Evolutionary conservation across 2,797 vertebrate genomes (phyloP), one percentile per base, ranked within the genome.

Genomic region (Pterois miles): DNA sequence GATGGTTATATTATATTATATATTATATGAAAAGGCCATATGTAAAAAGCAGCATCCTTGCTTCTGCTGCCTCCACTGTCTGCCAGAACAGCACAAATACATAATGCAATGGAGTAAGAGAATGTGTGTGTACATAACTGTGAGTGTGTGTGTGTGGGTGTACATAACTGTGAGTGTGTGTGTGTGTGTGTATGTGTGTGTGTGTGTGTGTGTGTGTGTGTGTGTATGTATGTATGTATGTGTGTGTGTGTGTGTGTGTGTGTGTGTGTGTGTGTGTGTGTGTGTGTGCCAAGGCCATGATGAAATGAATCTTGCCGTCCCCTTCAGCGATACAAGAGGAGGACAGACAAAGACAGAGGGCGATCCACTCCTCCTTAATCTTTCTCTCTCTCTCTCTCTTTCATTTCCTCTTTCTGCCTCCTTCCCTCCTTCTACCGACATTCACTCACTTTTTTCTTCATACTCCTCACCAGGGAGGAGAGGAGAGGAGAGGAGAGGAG

Each of bases 41-140:
- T 83, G 80, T 89, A 87, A 83, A 80, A 76, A 75, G 52, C 78
- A 73, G 77, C 43, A 80, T 78, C 76, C 76, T 68, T 29, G 48
- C 54, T 65, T 72, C 56, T 78, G 73, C 84, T 83, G 76, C 77
- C 52, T 77, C 57, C 20, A 12, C 81, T 70, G 74, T 81, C 84
- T 75, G 77, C 83, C 64, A 84, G 80, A 75, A 75, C 77, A 86
- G 76, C 59, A 65, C 74, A 88, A 74, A 88, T 85, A 90, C 88
- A 89, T 85, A 91, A 89, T 86, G 73, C 83, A 90, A 68, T 75
- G 71, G 29, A 78, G 62, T 56, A 78, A 75, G 73, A 46, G 38
- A 31, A 6, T 59, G 75, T 60, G 69, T 25, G 46, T 25, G 23
- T 31, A 18, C 16, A 43, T 16, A 43, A 43, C 40, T 0, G 40